phyloP scores from a whole-genome alignment of 2,113 vertebrate genomes.

The Mungos mungo region DNA sequence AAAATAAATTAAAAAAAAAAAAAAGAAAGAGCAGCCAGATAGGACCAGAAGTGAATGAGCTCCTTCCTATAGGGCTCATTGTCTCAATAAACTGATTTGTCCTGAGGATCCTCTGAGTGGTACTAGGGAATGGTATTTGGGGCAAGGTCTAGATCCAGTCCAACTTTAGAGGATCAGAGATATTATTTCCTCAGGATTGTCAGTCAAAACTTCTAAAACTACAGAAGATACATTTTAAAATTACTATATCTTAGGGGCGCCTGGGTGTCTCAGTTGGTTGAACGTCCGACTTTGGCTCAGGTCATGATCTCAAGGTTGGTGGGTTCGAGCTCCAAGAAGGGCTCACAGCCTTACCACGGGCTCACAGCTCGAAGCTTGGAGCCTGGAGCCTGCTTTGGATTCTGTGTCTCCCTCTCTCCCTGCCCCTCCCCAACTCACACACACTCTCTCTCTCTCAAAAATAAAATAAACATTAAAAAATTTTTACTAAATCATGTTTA shows the following conservation, averaged over 20 bases:
- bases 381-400: no score
- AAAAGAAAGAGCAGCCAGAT: not conserved
- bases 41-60: not conserved
- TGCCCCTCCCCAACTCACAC: no score
- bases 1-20: no score
- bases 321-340: no score
- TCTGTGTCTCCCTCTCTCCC: no score
- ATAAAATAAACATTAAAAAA: no score
- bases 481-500: not conserved
- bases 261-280: no score
- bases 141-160: not conserved
- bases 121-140: not conserved
- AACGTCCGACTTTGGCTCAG: no score
- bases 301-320: no score
- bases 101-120: not conserved
- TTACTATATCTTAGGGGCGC: not conserved
- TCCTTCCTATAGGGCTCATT: not conserved
- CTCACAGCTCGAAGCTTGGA: no score
- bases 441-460: no score
- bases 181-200: not conserved
- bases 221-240: not conserved
- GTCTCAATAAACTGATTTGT: not conserved
- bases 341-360: no score
- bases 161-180: not conserved
- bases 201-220: not conserved